Conservation (phyloP, 1,140 invertebrate genomes). For the Euborellia annulipes region DNA sequence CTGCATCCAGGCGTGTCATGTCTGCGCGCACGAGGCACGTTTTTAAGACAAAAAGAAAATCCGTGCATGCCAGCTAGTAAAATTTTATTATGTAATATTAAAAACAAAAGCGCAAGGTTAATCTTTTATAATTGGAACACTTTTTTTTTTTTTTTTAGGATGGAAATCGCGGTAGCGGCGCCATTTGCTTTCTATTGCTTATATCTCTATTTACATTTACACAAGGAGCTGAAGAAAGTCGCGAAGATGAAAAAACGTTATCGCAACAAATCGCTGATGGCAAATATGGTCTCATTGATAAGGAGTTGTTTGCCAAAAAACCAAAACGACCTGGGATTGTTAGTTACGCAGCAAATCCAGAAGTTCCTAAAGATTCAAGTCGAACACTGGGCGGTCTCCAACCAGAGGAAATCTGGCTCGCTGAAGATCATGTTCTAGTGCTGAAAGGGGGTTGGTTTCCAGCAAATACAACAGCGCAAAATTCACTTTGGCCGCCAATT, state of each 20-base stretch:
- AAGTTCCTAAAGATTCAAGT: constrained; percentile 58
- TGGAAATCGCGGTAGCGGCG: too few species aligned
- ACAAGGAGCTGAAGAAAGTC: constrained; percentile 31
- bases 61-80: too few species aligned
- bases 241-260: constrained; percentile 64
- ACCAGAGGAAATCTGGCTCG: constrained; percentile 74
- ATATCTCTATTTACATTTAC: too few species aligned
- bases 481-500: constrained; percentile 53
- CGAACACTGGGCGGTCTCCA: constrained; percentile 64
- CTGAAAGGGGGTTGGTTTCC: constrained; percentile 55
- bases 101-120: too few species aligned
- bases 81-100: too few species aligned
- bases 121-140: too few species aligned
- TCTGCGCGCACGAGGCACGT: too few species aligned
- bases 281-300: constrained; percentile 76
- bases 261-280: constrained; percentile 73
- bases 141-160: too few species aligned
- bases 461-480: constrained; percentile 25
- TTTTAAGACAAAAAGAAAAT: too few species aligned
- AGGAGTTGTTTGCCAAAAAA: constrained; percentile 52
- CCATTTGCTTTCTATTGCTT: too few species aligned
- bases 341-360: constrained; percentile 58
- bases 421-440: constrained; percentile 73
- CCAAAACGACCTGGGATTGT: constrained; percentile 60
- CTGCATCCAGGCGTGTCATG: too few species aligned